Evolutionary conservation across 2,113 vertebrate species (phyloP), one percentile per base, ranked within the genome.

Genomic region (Engraulis encrasicolus): DNA sequence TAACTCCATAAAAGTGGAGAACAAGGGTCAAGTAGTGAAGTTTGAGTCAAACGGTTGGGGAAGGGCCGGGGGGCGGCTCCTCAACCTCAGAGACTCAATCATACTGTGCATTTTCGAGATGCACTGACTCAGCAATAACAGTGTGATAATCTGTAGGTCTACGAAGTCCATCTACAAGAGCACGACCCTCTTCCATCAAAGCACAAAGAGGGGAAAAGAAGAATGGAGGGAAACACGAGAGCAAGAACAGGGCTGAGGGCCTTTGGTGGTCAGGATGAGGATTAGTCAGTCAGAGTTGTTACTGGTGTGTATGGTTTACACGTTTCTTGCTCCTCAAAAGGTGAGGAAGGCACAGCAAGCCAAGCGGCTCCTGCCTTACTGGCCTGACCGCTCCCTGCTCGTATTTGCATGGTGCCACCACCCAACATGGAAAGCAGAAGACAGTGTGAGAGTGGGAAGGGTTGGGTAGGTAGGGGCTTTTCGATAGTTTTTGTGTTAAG

Each of bases 1-100:
- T n/a, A 50, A 58, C 50, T 74, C 50, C 31, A 40, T 14, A 34
- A 80, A 86, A 66, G 82, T 81, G 37, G 11, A 71, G 48, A 37
- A 61, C 58, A 50, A 61, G 15, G 27, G 14, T 27, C 19, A n/a
- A 27, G 79, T 27, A 20, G 40, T 78, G 74, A 6, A 20, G 54
- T 61, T 23, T 61, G 6, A 61, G 54, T 61, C 37, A n/a, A n/a
- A n/a, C n/a, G n/a, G n/a, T n/a, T n/a, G n/a, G n/a, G 15, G 18
- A 79, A 83, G 49, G 50, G 9, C 38, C 38, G 20, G 52, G 36
- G 50, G 58, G 82, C 7, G 49, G 34, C n/a, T n/a, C n/a, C n/a
- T n/a, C 36, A 66, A 37, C 23, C 36, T 31, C 31, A 20, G 18
- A 19, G 20, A 54, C 81, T 48, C 66, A 23, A 38, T 23, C 23